A percentile compares a stretch with the other conserved stretches of the same genome.
These are phyloP conservation scores for Phaenicophaeus curvirostris DNA, from an alignment of 2,797 vertebrate genomes.

Conservation along the genomic window DNA sequence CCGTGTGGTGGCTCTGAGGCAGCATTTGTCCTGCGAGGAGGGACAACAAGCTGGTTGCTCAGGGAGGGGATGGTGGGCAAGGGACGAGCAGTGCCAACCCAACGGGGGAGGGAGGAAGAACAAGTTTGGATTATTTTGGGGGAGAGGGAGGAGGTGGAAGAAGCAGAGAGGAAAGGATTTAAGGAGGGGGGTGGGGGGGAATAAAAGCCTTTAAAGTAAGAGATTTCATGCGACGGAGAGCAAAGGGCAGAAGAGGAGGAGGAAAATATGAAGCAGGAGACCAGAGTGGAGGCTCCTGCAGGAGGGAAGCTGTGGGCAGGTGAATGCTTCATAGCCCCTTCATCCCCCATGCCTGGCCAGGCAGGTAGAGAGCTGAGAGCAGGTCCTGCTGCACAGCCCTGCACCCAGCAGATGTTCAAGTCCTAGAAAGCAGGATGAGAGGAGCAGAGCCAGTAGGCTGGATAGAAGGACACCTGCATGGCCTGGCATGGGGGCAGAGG, in stretches of 20 bases:
- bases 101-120: neutral
- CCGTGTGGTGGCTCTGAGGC: too few species aligned
- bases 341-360: fast-evolving
- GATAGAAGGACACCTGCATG: fast-evolving
- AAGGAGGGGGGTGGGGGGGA: neutral
- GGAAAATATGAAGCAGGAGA: neutral
- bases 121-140: neutral
- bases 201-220: neutral
- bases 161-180: neutral
- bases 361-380: neutral
- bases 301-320: neutral
- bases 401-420: neutral
- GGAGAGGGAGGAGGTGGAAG: neutral
- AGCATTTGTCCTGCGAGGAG: neutral
- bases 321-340: fast-evolving
- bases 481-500: neutral
- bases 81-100: neutral
- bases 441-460: neutral
- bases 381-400: neutral
- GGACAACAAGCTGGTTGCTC: neutral
- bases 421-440: neutral
- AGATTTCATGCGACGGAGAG: neutral
- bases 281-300: neutral
- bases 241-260: neutral
- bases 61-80: neutral